Conservation (phyloP, 2,888 invertebrate genomes). For the Lepidonotus clava region DNA sequence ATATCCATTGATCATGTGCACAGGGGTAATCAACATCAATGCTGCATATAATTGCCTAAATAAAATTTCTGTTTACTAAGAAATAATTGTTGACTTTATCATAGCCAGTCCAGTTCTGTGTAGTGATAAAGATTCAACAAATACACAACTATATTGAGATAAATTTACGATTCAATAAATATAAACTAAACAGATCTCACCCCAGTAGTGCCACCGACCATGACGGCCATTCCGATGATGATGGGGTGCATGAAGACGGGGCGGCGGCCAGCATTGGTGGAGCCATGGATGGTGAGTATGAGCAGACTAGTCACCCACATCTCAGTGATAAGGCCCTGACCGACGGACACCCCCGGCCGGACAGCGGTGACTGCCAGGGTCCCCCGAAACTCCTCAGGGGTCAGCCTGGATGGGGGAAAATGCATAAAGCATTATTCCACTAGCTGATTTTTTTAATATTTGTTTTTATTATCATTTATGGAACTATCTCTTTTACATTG, state of each 20-base stretch:
- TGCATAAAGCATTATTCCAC: too few species aligned
- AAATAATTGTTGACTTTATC: background rate
- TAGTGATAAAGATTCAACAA: background rate
- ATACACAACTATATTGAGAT: background rate
- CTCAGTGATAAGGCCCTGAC: slow-evolving; percentile 90
- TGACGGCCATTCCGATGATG: slow-evolving; percentile 1
- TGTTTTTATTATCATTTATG: too few species aligned
- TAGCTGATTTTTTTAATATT: too few species aligned
- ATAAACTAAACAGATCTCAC: background rate
- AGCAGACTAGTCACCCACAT: slow-evolving; percentile 91
- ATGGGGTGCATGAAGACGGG: slow-evolving; percentile 23
- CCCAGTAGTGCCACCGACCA: background rate
- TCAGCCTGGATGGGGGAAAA: slow-evolving; percentile 45
- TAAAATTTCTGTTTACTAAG: background rate
- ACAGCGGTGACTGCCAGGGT: slow-evolving; percentile 30
- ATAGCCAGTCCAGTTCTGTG: background rate
- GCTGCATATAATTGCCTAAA: background rate
- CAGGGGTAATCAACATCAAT: background rate
- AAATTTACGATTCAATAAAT: background rate
- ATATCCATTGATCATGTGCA: too few species aligned
- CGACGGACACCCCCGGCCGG: background rate
- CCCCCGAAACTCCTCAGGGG: slow-evolving; percentile 23
- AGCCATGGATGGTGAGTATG: slow-evolving; percentile 82
- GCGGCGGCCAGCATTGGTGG: background rate
- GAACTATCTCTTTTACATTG: background rate